These are phyloP conservation scores for Heteronetta atricapilla DNA, from an alignment of 2,113 vertebrate species.

Conservation along the genomic window DNA sequence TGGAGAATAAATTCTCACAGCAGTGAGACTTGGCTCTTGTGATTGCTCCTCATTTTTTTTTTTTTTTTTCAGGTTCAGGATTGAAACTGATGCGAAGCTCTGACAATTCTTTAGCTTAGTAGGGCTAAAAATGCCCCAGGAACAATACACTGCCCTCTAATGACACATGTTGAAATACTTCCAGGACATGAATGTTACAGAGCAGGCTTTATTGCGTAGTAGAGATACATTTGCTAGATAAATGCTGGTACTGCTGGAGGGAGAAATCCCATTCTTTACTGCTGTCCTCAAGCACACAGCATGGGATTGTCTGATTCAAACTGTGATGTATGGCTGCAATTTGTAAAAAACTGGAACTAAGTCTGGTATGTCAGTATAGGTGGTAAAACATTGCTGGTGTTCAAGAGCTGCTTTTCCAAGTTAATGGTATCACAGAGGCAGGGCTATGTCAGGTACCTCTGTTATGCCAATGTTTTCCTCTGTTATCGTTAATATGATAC, in stretches of 20 bases:
- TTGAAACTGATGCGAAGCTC: neutral
- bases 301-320: neutral
- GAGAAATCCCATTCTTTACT: neutral
- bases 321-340: neutral
- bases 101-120: neutral
- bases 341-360: neutral
- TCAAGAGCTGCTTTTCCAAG: neutral
- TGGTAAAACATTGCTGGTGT: neutral
- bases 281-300: neutral
- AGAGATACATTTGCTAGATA: neutral
- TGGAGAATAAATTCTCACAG: neutral
- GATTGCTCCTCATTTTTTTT: neutral
- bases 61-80: neutral
- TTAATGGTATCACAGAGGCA: neutral
- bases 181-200: neutral
- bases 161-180: neutral
- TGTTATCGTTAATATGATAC: neutral
- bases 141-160: neutral
- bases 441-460: neutral
- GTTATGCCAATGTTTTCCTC: neutral
- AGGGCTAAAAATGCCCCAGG: neutral
- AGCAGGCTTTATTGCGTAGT: neutral
- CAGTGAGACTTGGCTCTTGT: neutral
- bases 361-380: neutral
- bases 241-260: fast-evolving